phyloP scores from a whole-genome alignment of 2,113 vertebrate genomes.

The Melierax canorus region DNA sequence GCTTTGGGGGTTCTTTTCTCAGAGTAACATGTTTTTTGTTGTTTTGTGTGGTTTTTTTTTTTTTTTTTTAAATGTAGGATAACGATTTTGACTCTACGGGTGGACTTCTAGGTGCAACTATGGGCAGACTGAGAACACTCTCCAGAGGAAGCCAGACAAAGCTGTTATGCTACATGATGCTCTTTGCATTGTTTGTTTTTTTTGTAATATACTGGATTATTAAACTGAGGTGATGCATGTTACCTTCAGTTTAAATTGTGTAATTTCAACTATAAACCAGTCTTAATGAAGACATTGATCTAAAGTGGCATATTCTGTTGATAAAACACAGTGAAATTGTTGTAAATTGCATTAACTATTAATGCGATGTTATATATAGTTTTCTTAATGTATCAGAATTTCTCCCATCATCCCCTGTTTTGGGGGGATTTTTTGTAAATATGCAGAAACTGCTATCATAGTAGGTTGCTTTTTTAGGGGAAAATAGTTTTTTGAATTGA shows the following conservation, averaged over 20 bases:
- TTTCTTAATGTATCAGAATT: not conserved
- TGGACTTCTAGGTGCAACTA: constrained; percentile 90
- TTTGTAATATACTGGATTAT: constrained; percentile 96
- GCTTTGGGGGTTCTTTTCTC: not conserved
- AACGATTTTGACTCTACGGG: constrained; percentile 91
- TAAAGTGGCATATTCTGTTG: not conserved
- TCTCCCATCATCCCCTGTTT: constrained; percentile 2
- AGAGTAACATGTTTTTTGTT: not conserved
- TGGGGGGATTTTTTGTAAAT: constrained; percentile 18
- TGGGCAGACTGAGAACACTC: constrained; percentile 87
- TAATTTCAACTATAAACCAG: not conserved
- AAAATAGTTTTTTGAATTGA: not conserved
- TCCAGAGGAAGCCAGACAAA: constrained; percentile 94
- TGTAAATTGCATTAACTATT: constrained; percentile 42
- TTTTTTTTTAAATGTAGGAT: constrained; percentile 74
- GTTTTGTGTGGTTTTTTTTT: not conserved
- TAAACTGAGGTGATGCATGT: constrained; percentile 79
- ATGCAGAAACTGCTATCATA: not conserved
- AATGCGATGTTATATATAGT: constrained; percentile 3
- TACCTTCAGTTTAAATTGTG: constrained; percentile 13
- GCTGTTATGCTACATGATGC: constrained; percentile 91
- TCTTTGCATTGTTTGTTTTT: constrained; percentile 93
- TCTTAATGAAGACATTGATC: not conserved
- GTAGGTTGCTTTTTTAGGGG: not conserved
- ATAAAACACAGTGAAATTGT: not conserved